Evolutionary conservation across 2,797 vertebrate genomes (phyloP), one percentile per base, ranked within the genome.

Genomic region (Sebastolobus alascanus): DNA sequence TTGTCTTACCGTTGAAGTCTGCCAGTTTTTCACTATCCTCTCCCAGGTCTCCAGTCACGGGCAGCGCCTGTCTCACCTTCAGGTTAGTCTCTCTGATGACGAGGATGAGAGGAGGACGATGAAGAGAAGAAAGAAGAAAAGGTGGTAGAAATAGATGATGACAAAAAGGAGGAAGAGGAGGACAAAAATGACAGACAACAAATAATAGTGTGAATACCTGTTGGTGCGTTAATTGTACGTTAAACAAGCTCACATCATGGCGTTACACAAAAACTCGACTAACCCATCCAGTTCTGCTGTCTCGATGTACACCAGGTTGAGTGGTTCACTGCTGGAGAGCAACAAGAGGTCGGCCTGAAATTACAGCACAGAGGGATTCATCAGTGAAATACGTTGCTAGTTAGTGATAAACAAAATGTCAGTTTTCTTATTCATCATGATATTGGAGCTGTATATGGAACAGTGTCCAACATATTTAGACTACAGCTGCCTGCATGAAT

Each of bases 271-370:
- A 56, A 25, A 59, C n/a, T 0, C 54, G 11, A 96, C 97, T 93
- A 20, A 99, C 98, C 98, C 98, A 0, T 99, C 98, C 79, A 99
- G 92, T 65, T 99, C 98, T 18, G 97, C 97, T 0, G 98, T 99
- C 91, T 99, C 98, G 0, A 98, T 96, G 89, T 99, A 99, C 0
- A 97, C 93, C 87, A 99, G 91, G 91, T 98, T 96, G 67, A 97
- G 96, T 0, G 98, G 97, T 89, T 99, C 98, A 0, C 98, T 99
- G 96, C 98, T 99, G 0, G 97, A 99, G 65, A 99, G 96, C 84
- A 99, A 85, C 29, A 99, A 91, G 22, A 99, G 85, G 90, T 99
- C 98, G 0, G 98, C 98, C 98, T 99, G 93, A 40, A 90, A 79
- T 73, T 3, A 43, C 22, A 46, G 63, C 35, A 88, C 73, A 90